Percentiles rank a stretch among this genome's conserved stretches.
phyloP scores from a whole-genome alignment of 2,797 vertebrate genomes.

The Hapalemur alaotrensis region DNA sequence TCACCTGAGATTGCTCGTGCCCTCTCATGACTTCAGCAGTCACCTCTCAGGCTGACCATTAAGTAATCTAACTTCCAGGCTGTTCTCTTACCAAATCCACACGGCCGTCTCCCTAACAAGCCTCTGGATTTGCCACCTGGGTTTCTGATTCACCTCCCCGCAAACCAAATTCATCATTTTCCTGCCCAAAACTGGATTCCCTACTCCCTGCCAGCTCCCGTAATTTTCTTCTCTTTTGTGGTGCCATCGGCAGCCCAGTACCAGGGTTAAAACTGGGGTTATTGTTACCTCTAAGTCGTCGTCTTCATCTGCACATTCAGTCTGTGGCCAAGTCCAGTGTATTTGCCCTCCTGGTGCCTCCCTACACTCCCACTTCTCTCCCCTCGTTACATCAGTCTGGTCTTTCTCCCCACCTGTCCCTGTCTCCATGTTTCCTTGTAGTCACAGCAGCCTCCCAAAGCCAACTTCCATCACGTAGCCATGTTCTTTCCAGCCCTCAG shows the following conservation, averaged over 20 bases:
- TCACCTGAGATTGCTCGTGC: neutral
- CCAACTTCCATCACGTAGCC: neutral
- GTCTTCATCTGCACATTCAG: neutral
- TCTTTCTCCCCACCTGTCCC: neutral
- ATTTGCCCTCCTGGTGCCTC: neutral
- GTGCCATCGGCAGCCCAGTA: neutral
- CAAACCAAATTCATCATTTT: neutral
- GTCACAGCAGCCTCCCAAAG: neutral
- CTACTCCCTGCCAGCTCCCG: neutral
- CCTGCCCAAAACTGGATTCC: neutral
- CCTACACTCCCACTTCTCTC: neutral
- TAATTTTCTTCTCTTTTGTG: neutral
- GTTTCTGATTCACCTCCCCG: neutral
- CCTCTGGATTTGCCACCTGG: neutral
- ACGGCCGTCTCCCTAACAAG: neutral
- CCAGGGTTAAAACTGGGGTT: neutral
- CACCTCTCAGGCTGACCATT: neutral
- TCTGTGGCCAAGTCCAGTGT: accelerated
- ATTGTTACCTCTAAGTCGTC: accelerated
- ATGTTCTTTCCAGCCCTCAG: neutral
- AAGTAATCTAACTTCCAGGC: neutral
- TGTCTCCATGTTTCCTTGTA: neutral
- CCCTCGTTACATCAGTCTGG: neutral
- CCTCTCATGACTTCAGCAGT: neutral
- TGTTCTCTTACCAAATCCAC: neutral